phyloP scores from a whole-genome alignment of 2,113 vertebrate genomes.

The Columbina picui region DNA sequence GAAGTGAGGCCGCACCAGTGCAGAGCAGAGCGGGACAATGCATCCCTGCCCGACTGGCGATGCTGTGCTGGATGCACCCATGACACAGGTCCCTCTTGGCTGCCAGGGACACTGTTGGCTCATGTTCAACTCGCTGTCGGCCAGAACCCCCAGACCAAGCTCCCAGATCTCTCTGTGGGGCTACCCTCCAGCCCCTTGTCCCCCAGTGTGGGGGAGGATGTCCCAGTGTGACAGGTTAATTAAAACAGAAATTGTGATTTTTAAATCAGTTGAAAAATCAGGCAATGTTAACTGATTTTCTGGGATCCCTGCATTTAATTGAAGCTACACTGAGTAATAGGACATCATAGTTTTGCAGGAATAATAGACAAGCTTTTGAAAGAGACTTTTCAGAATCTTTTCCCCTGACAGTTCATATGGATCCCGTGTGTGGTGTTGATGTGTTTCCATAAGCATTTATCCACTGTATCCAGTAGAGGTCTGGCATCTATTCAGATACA shows the following conservation, averaged over 20 bases:
- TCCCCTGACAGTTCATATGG: fast-evolving
- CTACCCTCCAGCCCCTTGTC: neutral
- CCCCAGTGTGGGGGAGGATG: too few relatives aligned
- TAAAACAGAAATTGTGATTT: neutral
- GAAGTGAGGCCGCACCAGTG: fast-evolving
- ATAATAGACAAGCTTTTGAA: neutral
- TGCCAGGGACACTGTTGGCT: neutral
- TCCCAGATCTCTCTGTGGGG: neutral
- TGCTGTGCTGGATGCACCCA: neutral
- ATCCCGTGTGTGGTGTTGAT: fast-evolving
- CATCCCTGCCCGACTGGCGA: fast-evolving
- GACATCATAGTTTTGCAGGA: neutral
- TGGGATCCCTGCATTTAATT: neutral
- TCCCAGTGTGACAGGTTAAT: neutral
- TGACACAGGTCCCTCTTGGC: fast-evolving
- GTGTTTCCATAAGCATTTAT: neutral
- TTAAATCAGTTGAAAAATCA: neutral
- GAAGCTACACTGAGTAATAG: neutral
- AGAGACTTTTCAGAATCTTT: neutral
- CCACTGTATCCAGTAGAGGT: neutral
- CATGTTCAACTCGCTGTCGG: neutral
- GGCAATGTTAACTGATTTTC: neutral
- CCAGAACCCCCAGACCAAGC: fast-evolving
- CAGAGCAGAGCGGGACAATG: neutral
- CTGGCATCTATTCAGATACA: neutral